These are phyloP conservation scores for Eolophus roseicapilla DNA, from an alignment of 2,113 vertebrate species.

Conservation along the genomic window DNA sequence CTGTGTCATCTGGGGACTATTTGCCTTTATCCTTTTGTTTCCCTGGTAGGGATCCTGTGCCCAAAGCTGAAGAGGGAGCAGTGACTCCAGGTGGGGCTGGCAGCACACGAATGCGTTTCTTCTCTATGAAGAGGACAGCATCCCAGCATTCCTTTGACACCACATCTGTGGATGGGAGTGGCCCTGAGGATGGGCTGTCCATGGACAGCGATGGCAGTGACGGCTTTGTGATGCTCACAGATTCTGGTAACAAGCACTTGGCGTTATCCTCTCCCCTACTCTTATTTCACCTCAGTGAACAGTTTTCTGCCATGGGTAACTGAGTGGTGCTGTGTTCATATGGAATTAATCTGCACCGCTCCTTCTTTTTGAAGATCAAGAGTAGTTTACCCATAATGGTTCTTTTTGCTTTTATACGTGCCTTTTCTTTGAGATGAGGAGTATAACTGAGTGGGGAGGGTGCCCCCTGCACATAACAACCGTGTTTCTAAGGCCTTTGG, in stretches of 20 bases:
- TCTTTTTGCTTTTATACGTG: not conserved
- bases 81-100: conserved; percentile 54
- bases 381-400: not conserved
- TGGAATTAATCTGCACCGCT: not conserved
- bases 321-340: accelerated
- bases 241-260: conserved; percentile 77
- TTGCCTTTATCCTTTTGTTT: not conserved
- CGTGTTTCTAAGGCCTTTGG: not conserved
- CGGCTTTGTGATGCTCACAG: conserved; percentile 85
- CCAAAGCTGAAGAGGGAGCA: conserved; percentile 78
- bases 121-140: conserved; percentile 84
- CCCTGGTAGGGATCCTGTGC: conserved; percentile 77
- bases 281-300: not conserved
- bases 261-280: not conserved
- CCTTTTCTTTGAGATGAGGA: not conserved
- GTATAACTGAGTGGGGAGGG: not conserved
- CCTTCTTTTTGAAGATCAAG: not conserved
- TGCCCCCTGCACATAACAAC: not conserved
- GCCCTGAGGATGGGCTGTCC: conserved; percentile 87
- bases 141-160: conserved; percentile 93
- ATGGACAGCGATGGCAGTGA: conserved; percentile 92
- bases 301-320: not conserved
- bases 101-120: conserved; percentile 72
- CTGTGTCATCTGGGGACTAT: not conserved
- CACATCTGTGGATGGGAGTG: conserved; percentile 84